Conservation (phyloP, 2,113 vertebrate species). For the Chroicocephalus ridibundus region DNA sequence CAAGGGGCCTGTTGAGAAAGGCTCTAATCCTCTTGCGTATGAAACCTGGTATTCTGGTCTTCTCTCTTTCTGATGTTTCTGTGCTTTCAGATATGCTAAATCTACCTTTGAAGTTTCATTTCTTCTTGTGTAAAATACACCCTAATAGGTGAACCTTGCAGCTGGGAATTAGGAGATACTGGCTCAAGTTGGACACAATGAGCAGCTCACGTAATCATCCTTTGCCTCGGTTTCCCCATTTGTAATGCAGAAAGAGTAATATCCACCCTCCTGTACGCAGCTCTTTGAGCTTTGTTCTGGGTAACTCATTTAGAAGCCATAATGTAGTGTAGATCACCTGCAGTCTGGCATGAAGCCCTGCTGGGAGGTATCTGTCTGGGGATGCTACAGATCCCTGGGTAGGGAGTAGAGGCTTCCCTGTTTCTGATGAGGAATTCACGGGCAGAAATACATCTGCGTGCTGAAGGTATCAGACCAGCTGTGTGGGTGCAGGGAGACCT, state of each 20-base stretch:
- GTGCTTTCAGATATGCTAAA: constrained; percentile 4
- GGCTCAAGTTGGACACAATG: background rate
- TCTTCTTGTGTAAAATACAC: background rate
- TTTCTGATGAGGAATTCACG: background rate
- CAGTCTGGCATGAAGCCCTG: background rate
- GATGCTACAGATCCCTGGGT: background rate
- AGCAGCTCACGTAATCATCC: background rate
- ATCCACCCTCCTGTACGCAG: background rate
- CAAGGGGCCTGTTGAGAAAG: background rate
- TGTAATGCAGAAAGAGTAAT: background rate
- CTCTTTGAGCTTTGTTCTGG: background rate
- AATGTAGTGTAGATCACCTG: background rate
- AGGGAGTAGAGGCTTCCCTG: background rate
- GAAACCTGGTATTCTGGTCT: background rate
- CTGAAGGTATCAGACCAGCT: background rate
- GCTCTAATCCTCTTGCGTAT: background rate
- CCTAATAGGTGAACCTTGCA: background rate
- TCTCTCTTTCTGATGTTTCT: background rate
- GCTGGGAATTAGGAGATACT: background rate
- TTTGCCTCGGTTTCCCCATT: background rate
- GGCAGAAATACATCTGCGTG: background rate
- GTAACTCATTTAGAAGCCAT: background rate
- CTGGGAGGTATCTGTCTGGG: background rate
- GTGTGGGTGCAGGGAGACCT: background rate
- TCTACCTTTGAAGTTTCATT: background rate